Evolutionary conservation across 2,797 vertebrate genomes (phyloP), one percentile per base, ranked within the genome.

Genomic region (Podargus strigoides): DNA sequence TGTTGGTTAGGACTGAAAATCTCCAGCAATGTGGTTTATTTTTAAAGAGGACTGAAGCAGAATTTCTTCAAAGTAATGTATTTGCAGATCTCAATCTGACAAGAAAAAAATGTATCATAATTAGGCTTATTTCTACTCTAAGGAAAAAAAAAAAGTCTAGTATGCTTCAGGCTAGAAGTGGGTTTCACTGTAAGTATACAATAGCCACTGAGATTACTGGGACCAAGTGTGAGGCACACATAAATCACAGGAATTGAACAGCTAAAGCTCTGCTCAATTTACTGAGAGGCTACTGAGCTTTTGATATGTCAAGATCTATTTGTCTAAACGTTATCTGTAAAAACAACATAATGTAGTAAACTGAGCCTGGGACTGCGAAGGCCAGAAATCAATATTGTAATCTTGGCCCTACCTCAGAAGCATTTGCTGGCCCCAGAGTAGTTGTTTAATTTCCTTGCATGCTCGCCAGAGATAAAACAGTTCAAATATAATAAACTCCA

Each of bases 251-350:
- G 70, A 94, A 94, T 4, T 53, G 85, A 94, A 76, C 62, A 70
- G 80, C 89, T 96, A 93, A 94, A 96, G 69, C 87, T 46, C 76
- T 88, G 79, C 74, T 93, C 70, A 90, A 91, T 93, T 97, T 92
- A 76, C 91, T 90, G 89, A 87, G 84, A 93, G 56, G 80, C 70
- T 87, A 86, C 87, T 49, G 56, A 82, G 85, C 91, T 92, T 88
- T 81, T 88, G 91, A 66, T 92, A 83, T 84, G 93, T 95, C 95
- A 91, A 90, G 85, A 93, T 88, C 94, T 96, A 95, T 92, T 96
- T 94, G 89, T 94, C 93, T 93, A 91, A 94, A 91, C 2, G 19
- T 93, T 96, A 95, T 91, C 80, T 84, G 80, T 91, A 94, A 93
- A 93, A 91, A 93, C 91, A 94, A 91, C 77, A 93, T 90, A 93